Conservation (phyloP, 2,113 vertebrate species). For the Salminus brasiliensis region DNA sequence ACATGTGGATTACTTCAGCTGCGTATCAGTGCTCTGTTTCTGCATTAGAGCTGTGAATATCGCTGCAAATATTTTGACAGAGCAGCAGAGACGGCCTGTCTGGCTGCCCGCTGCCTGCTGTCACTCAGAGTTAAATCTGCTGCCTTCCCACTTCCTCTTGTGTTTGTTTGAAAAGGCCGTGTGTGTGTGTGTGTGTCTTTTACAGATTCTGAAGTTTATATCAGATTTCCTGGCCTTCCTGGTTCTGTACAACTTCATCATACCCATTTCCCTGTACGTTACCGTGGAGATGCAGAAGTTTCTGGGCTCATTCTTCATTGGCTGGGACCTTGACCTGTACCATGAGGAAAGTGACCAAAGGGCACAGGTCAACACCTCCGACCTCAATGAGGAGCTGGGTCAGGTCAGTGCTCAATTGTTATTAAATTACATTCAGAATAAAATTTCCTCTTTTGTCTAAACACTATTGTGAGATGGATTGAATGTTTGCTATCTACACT, state of each 20-base stretch:
- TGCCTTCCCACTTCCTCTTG: not conserved
- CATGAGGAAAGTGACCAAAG: constrained; percentile 94
- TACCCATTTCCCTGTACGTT: constrained; percentile 97
- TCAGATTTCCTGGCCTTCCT: constrained; percentile 98
- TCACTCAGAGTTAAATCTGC: constrained; percentile 49
- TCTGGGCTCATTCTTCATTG: constrained; percentile 96
- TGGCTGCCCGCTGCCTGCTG: constrained; percentile 50
- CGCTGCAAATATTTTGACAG: constrained; percentile 54
- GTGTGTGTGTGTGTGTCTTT: not conserved
- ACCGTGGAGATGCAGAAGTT: constrained; percentile 99
- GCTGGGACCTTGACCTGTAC: constrained; percentile 98
- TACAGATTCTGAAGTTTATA: constrained; percentile 93
- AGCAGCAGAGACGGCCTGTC: constrained; percentile 27
- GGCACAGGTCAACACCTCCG: constrained; percentile 98
- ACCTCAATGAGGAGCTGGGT: constrained; percentile 97
- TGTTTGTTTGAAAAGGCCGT: constrained; percentile 22
- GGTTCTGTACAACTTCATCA: constrained; percentile 98
- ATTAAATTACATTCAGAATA: too few relatives aligned
- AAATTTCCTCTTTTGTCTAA: too few relatives aligned
- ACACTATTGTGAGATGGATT: too few relatives aligned
- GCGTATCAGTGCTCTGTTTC: not conserved
- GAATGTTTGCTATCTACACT: too few relatives aligned
- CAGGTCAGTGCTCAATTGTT: constrained; percentile 77
- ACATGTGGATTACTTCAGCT: not conserved
- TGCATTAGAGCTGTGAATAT: not conserved